These are phyloP conservation scores for Petrocephalus microphthalmus DNA, from an alignment of 2,113 vertebrate genomes.

Conservation along the genomic window DNA sequence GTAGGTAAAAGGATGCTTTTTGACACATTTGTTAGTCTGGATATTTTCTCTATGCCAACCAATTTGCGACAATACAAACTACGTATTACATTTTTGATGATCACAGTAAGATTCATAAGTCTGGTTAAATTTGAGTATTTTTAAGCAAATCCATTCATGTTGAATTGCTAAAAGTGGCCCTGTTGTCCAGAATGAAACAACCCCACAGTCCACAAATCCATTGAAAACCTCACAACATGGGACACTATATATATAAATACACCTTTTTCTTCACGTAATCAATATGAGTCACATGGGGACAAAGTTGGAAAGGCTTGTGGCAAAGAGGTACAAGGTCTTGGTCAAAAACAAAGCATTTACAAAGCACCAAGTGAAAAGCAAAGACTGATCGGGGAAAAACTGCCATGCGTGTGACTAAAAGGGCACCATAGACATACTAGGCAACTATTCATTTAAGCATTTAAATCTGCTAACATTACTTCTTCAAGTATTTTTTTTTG, in stretches of 20 bases:
- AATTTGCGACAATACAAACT: too few species aligned
- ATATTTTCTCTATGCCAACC: too few species aligned
- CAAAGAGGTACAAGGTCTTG: background rate
- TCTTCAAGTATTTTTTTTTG: background rate
- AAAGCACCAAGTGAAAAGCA: background rate
- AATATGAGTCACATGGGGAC: background rate
- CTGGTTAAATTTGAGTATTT: too few species aligned
- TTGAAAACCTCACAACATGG: too few species aligned
- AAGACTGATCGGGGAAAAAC: background rate
- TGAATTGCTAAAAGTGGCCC: too few species aligned
- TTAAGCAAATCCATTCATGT: too few species aligned
- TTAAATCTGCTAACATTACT: background rate
- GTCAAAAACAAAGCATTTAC: too few species aligned
- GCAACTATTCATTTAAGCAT: background rate
- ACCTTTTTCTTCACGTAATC: background rate
- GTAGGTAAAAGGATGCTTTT: background rate
- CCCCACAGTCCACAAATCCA: too few species aligned
- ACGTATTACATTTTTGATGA: too few species aligned
- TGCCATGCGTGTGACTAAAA: background rate
- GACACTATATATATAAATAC: background rate
- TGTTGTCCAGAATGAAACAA: too few species aligned
- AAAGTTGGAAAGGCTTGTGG: background rate
- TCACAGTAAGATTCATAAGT: too few species aligned
- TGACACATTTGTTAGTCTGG: too few species aligned
- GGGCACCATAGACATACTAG: background rate